Evolutionary conservation across 2,888 invertebrate species (phyloP).

Genomic region (Erynnis tages): DNA sequence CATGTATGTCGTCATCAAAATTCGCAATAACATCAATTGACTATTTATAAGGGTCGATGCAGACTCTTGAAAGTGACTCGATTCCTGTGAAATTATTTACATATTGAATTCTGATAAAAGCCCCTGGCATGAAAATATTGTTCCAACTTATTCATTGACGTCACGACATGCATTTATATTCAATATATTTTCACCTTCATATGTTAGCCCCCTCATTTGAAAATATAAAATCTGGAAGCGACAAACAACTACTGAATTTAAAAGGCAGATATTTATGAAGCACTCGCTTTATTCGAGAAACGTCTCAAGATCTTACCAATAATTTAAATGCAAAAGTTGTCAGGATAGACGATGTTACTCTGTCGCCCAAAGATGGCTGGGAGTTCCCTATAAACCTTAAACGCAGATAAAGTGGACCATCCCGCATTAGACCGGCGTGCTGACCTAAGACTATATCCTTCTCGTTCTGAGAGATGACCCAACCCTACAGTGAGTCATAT

Average conservation of each 20-base stretch:
- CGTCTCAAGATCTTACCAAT: too few relatives aligned
- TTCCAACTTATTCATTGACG: slow-evolving; percentile 3
- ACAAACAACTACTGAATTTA: neutral
- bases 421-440: too few relatives aligned
- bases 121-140: neutral
- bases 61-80: slow-evolving; percentile 1
- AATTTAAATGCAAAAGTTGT: too few relatives aligned
- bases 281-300: too few relatives aligned
- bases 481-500: too few relatives aligned
- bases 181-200: neutral
- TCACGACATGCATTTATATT: neutral
- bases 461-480: too few relatives aligned
- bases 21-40: neutral
- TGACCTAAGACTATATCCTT: too few relatives aligned
- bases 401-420: too few relatives aligned
- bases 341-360: too few relatives aligned
- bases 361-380: too few relatives aligned
- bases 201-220: neutral
- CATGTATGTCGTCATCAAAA: neutral
- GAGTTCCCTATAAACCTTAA: too few relatives aligned
- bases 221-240: neutral
- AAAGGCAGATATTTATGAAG: too few relatives aligned
- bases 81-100: slow-evolving; percentile 4
- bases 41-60: slow-evolving; percentile 4
- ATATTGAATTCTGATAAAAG: slow-evolving; percentile 1